Evolutionary conservation across 2,113 vertebrate genomes (phyloP).

Genomic region (Bambusicola thoracicus): DNA sequence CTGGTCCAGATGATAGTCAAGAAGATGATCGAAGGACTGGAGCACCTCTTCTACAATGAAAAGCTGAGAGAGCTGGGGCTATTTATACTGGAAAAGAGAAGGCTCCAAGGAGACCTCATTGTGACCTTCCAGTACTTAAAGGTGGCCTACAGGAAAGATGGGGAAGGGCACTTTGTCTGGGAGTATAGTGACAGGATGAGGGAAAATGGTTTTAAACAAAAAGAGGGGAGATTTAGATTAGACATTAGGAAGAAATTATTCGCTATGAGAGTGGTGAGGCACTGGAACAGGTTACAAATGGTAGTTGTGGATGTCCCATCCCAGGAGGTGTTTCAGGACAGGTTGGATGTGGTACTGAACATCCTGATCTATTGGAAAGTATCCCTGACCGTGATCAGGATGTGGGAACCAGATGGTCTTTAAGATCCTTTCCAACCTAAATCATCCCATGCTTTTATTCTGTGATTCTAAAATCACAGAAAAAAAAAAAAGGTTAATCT

Average conservation of each 20-base stretch:
- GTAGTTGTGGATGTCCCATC: neutral
- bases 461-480: neutral
- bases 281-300: neutral
- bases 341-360: neutral
- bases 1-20: neutral
- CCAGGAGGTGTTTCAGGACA: neutral
- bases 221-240: neutral
- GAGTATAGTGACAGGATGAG: neutral
- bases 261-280: neutral
- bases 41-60: neutral
- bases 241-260: neutral
- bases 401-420: neutral
- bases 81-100: neutral
- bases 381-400: neutral
- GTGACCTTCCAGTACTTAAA: neutral
- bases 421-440: neutral
- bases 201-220: neutral
- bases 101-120: neutral
- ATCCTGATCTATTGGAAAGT: neutral
- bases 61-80: no score
- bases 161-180: neutral
- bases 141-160: neutral
- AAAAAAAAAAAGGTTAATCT: neutral
- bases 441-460: neutral
- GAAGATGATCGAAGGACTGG: neutral